A percentile compares a stretch with the other conserved stretches of the same genome.
Conservation (phyloP, 64 coral and sea anemone genomes). For the Cladopsammia gracilis region DNA sequence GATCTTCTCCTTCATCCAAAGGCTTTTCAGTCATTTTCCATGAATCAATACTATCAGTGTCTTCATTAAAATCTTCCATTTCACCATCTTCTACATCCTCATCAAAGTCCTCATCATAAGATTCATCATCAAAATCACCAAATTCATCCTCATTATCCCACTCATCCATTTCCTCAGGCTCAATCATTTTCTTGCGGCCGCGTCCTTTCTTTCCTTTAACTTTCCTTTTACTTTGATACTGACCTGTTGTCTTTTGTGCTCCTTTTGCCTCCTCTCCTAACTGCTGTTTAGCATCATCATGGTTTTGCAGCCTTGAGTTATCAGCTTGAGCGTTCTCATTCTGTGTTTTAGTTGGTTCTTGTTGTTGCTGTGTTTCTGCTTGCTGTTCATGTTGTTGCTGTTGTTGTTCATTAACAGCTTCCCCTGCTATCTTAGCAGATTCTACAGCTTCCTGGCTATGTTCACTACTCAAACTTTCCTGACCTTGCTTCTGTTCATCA, state of each 20-base stretch:
- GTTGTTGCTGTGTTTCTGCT: not conserved
- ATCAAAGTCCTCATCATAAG: constrained; percentile 48
- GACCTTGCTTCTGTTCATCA: not conserved
- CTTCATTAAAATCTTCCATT: constrained; percentile 43
- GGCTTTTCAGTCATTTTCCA: constrained; percentile 45
- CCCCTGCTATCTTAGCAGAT: not conserved
- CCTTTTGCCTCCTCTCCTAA: not conserved
- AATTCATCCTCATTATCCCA: constrained; percentile 67
- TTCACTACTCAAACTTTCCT: not conserved
- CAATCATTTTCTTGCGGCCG: constrained; percentile 22
- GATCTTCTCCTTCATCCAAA: constrained; percentile 42
- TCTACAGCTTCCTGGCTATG: not conserved
- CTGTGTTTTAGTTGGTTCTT: not conserved
- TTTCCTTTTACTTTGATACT: constrained; percentile 25
- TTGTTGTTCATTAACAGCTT: not conserved
- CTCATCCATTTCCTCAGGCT: constrained; percentile 56
- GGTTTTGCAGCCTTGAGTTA: not conserved
- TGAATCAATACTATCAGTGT: constrained; percentile 21
- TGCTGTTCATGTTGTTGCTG: constrained; percentile 6
- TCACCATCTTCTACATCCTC: constrained; percentile 66
- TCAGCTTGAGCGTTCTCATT: not conserved
- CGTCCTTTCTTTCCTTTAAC: constrained; percentile 35
- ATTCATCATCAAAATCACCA: constrained; percentile 58
- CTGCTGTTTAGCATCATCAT: not conserved
- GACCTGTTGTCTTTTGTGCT: not conserved